A percentile compares a stretch with the other conserved stretches of the same genome.
phyloP scores from a whole-genome alignment of 1,140 invertebrate genomes.

The Tetragnatha versicolor region DNA sequence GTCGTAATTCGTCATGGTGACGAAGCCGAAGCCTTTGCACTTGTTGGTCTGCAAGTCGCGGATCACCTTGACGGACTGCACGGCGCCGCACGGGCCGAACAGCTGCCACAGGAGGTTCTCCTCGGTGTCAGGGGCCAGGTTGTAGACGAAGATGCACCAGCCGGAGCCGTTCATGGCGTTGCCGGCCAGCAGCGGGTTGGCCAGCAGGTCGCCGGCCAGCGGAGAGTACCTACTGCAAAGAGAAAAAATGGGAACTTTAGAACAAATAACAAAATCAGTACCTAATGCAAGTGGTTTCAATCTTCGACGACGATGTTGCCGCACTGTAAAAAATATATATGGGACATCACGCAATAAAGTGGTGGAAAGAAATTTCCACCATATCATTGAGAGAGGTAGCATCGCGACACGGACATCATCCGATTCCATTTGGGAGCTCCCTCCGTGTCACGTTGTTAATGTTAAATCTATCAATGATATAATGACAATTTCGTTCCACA shows the following conservation, averaged over 20 bases:
- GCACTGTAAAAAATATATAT: no score
- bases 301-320: no score
- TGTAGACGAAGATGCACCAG: constrained; percentile 99
- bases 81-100: constrained; percentile 98
- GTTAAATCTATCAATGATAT: no score
- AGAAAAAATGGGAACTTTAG: neutral
- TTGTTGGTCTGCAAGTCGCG: constrained; percentile 97
- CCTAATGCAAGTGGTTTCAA: no score
- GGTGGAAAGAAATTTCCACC: no score
- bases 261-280: neutral
- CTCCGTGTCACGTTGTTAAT: no score
- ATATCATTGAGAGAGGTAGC: no score
- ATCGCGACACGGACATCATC: no score
- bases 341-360: no score
- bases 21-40: constrained; percentile 99
- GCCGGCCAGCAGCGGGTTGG: constrained; percentile 84
- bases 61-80: constrained; percentile 97
- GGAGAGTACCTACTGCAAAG: constrained; percentile 79
- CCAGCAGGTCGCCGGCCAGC: constrained; percentile 84
- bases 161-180: constrained; percentile 76
- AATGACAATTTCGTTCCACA: no score
- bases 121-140: constrained; percentile 96
- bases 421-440: no score
- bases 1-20: constrained; percentile 99
- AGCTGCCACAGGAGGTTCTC: constrained; percentile 98